A percentile compares a stretch with the other conserved stretches of the same genome.
These are phyloP conservation scores for Chondrilla cf. caribensis DNA, from an alignment of 37 sponge, comb jelly and placozoan genomes.

Conservation along the genomic window DNA sequence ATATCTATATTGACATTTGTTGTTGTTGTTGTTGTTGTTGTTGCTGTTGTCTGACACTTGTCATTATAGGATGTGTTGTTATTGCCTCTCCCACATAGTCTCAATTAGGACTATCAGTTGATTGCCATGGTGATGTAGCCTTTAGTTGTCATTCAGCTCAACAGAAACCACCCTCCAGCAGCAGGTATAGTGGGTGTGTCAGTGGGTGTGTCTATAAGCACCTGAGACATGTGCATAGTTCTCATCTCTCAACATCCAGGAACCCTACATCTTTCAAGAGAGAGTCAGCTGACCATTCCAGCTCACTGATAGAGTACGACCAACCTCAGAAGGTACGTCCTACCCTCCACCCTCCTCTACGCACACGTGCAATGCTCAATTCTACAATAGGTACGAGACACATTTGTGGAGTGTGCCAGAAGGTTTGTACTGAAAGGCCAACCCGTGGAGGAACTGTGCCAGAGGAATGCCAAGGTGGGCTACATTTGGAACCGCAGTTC, in stretches of 20 bases:
- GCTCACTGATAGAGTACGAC: not conserved
- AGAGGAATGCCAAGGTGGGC: constrained; percentile 74
- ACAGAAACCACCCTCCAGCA: not conserved
- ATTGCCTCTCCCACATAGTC: not conserved
- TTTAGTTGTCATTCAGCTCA: not conserved
- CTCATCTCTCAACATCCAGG: not conserved
- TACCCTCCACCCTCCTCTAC: too few relatives aligned
- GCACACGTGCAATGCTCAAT: not conserved
- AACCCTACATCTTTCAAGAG: not conserved
- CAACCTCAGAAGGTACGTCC: too few relatives aligned
- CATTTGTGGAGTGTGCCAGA: constrained; percentile 46
- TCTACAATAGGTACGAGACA: not conserved
- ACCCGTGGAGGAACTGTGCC: constrained; percentile 69
- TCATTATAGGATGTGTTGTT: too few relatives aligned
- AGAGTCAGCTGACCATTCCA: not conserved
- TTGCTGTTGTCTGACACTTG: not conserved
- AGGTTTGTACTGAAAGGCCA: constrained; percentile 50
- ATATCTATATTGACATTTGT: too few relatives aligned
- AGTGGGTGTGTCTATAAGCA: not conserved
- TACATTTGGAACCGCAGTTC: not conserved
- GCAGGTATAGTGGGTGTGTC: not conserved
- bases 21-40: not conserved
- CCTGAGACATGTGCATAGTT: too few relatives aligned
- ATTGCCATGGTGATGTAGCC: not conserved
- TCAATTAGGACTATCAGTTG: not conserved